Percentiles rank a stretch among this genome's conserved stretches.
Evolutionary conservation across 2,888 invertebrate genomes (phyloP).

Genomic region (Agrilus biguttatus): DNA sequence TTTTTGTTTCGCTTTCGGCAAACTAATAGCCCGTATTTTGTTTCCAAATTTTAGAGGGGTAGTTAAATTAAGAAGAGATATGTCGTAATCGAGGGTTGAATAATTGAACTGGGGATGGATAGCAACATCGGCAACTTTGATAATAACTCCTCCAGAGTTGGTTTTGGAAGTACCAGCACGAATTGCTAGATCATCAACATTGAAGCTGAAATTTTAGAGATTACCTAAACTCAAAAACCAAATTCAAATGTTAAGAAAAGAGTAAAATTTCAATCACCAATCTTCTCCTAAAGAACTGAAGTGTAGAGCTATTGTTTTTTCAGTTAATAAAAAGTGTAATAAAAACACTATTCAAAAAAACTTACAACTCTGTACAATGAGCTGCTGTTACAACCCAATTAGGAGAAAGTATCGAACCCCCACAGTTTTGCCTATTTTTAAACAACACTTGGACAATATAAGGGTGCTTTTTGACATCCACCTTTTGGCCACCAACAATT

Average conservation of each 20-base stretch:
- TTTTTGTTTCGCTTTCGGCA: constrained; percentile 2
- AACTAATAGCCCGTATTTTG: not conserved
- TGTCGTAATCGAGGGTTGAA: constrained; percentile 3
- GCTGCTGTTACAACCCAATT: constrained; percentile 7
- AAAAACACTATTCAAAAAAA: too few relatives aligned
- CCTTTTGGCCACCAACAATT: constrained; percentile 6
- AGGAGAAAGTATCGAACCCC: constrained; percentile 6
- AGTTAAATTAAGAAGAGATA: constrained; percentile 1
- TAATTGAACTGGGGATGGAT: constrained; percentile 1
- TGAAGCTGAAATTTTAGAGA: not conserved
- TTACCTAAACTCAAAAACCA: not conserved
- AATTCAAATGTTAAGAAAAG: not conserved
- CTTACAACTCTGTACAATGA: constrained; percentile 5
- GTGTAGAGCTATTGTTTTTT: too few relatives aligned
- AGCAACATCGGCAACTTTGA: not conserved
- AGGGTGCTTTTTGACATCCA: constrained; percentile 6
- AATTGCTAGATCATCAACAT: not conserved
- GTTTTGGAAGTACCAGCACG: constrained; percentile 3
- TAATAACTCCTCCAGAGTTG: constrained; percentile 2
- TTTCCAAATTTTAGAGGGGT: not conserved
- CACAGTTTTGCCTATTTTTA: constrained; percentile 5
- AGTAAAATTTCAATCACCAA: too few relatives aligned
- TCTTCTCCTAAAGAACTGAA: too few relatives aligned
- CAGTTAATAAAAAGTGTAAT: too few relatives aligned
- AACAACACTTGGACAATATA: constrained; percentile 7